A percentile compares a stretch with the other conserved stretches of the same genome.
These are phyloP conservation scores for Alsophila aescularia DNA, from an alignment of 2,888 invertebrate genomes.

Conservation along the genomic window DNA sequence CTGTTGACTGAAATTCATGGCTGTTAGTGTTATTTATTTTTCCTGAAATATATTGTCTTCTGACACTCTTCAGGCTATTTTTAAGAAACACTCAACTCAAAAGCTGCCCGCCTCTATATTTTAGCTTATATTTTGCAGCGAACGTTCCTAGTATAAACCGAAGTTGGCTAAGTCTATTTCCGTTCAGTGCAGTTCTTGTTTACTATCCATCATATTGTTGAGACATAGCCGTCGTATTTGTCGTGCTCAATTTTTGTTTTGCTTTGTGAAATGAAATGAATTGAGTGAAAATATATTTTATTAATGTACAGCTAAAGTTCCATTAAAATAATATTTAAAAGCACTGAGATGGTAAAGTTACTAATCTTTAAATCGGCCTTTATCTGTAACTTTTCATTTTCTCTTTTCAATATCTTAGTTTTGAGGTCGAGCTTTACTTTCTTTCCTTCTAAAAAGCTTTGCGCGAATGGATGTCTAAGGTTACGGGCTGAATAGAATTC, in stretches of 20 bases:
- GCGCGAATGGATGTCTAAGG: conserved; percentile 11
- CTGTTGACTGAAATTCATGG: too few relatives aligned
- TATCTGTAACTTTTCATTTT: conserved; percentile 8
- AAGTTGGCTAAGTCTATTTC: conserved; percentile 69
- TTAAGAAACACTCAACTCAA: conserved; percentile 58
- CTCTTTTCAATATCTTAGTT: conserved; percentile 12
- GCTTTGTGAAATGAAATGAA: conserved; percentile 45
- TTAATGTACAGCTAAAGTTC: too few relatives aligned
- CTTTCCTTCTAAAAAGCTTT: conserved; percentile 14
- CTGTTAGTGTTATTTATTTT: too few relatives aligned
- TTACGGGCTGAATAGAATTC: conserved; percentile 7
- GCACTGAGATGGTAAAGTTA: not conserved
- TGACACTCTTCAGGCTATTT: conserved; percentile 51
- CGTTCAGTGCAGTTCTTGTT: conserved; percentile 69
- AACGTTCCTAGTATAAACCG: conserved; percentile 56
- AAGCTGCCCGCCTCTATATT: conserved; percentile 55
- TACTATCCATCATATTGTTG: conserved; percentile 73
- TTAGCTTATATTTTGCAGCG: conserved; percentile 60
- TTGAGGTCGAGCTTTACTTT: conserved; percentile 17
- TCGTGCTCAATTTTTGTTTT: conserved; percentile 62
- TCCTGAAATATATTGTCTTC: conserved; percentile 2
- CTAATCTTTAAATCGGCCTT: conserved; percentile 7
- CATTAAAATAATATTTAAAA: not conserved
- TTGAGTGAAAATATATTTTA: too few relatives aligned
- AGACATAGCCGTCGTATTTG: conserved; percentile 59